Evolutionary conservation across 2,797 vertebrate genomes (phyloP).

Genomic region (Lagorchestes hirsutus): DNA sequence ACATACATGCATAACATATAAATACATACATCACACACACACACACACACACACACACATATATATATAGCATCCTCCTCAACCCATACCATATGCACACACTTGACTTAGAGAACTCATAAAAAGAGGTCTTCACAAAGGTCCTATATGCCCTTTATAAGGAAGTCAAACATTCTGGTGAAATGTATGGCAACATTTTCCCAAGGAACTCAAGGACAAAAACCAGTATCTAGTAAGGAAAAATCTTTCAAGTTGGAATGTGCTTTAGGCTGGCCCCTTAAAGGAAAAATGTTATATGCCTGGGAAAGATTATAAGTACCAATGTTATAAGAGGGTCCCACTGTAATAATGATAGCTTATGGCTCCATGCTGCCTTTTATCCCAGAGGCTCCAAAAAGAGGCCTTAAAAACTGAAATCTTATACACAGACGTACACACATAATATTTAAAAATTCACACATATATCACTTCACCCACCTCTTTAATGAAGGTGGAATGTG

Average conservation of each 20-base stretch:
- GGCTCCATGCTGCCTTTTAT: conserved; percentile 61
- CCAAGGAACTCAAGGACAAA: conserved; percentile 62
- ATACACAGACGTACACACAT: conserved; percentile 61
- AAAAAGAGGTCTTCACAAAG: conserved; percentile 61
- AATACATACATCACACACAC: not conserved
- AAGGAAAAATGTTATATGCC: conserved; percentile 70
- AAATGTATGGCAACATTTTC: conserved; percentile 58
- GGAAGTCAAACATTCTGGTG: conserved; percentile 47
- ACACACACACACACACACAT: too few species aligned
- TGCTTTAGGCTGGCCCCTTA: conserved; percentile 63
- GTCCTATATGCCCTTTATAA: conserved; percentile 32
- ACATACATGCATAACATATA: too few species aligned
- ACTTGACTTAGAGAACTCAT: conserved; percentile 45
- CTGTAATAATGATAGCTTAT: conserved; percentile 64
- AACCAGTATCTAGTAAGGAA: conserved; percentile 62
- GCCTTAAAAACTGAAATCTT: conserved; percentile 68
- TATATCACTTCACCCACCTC: conserved; percentile 74
- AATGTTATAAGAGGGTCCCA: conserved; percentile 38
- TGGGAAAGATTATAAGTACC: conserved; percentile 72
- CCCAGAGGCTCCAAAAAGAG: conserved; percentile 57
- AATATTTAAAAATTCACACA: conserved; percentile 68
- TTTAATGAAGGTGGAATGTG: conserved; percentile 77
- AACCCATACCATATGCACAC: not conserved
- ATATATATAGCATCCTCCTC: not conserved
- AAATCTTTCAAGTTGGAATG: conserved; percentile 70